Conservation (phyloP, 2,888 invertebrate species). For the Hydrotaea diabolus region DNA sequence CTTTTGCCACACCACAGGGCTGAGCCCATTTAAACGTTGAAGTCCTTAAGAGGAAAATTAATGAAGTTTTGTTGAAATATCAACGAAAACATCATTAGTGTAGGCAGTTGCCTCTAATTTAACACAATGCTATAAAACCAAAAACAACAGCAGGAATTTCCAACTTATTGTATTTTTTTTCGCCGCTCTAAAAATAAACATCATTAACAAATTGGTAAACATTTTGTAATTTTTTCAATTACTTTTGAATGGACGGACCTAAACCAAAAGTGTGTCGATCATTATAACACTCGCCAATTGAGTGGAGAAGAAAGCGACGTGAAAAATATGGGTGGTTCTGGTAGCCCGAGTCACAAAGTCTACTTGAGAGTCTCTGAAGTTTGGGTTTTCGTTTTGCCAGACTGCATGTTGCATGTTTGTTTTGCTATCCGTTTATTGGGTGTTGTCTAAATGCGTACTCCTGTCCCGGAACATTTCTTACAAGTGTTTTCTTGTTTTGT, state of each 20-base stretch:
- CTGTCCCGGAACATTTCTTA: background rate
- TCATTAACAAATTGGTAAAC: constrained; percentile 33
- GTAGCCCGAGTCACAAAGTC: constrained; percentile 38
- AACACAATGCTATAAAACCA: constrained; percentile 10
- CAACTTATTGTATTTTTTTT: too few relatives aligned
- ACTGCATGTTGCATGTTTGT: constrained; percentile 70
- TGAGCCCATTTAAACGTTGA: constrained; percentile 62
- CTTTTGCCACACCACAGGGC: constrained; percentile 65
- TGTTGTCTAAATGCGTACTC: background rate
- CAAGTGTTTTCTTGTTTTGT: constrained; percentile 29
- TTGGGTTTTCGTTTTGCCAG: constrained; percentile 61
- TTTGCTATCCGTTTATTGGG: background rate
- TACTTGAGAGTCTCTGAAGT: background rate
- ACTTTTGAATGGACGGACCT: background rate
- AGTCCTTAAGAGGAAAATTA: constrained; percentile 73
- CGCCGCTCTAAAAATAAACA: constrained; percentile 5
- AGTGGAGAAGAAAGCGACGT: background rate
- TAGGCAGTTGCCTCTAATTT: constrained; percentile 13
- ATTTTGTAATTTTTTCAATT: constrained; percentile 18
- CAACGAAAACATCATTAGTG: constrained; percentile 35
- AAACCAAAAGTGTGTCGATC: background rate
- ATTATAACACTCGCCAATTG: constrained; percentile 8
- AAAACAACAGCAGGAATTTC: background rate
- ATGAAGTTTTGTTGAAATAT: constrained; percentile 75
- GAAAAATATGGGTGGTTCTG: constrained; percentile 26